These are phyloP conservation scores for Lasioglossum baleicum DNA, from an alignment of 1,140 invertebrate species.

Conservation along the genomic window DNA sequence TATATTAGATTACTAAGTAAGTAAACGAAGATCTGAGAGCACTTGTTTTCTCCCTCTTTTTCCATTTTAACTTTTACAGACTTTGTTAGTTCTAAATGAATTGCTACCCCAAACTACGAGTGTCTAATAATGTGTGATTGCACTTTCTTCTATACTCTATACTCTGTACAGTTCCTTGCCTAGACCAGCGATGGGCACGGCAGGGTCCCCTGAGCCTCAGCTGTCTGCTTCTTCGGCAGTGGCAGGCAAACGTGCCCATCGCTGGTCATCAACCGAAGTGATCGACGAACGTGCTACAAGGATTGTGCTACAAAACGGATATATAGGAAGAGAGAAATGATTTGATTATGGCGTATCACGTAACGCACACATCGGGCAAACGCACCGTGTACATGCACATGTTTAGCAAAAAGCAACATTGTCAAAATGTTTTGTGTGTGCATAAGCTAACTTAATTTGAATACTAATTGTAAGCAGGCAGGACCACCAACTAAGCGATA, in stretches of 20 bases:
- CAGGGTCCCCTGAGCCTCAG: too few relatives aligned
- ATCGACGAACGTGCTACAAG: not conserved
- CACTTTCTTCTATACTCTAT: not conserved
- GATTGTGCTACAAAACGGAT: not conserved
- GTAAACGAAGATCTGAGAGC: too few relatives aligned
- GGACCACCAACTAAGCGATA: not conserved
- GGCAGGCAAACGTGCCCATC: too few relatives aligned
- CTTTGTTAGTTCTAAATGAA: not conserved
- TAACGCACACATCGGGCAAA: not conserved
- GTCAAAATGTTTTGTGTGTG: not conserved
- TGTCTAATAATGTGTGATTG: not conserved
- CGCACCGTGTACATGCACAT: not conserved
- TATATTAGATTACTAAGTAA: too few relatives aligned
- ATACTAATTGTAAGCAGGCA: not conserved
- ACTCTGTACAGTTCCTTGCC: too few relatives aligned
- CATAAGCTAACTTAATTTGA: not conserved
- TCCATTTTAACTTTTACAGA: too few relatives aligned
- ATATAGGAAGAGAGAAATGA: not conserved
- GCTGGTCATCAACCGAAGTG: not conserved
- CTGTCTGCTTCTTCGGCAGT: too few relatives aligned
- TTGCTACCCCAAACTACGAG: not conserved
- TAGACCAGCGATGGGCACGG: too few relatives aligned
- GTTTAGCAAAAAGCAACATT: not conserved
- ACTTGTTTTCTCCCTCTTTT: too few relatives aligned
- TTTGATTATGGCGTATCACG: too few relatives aligned